Base-by-base conservation (phyloP, 2,797 vertebrate genomes). In the Helarctos malayanus region DNA sequence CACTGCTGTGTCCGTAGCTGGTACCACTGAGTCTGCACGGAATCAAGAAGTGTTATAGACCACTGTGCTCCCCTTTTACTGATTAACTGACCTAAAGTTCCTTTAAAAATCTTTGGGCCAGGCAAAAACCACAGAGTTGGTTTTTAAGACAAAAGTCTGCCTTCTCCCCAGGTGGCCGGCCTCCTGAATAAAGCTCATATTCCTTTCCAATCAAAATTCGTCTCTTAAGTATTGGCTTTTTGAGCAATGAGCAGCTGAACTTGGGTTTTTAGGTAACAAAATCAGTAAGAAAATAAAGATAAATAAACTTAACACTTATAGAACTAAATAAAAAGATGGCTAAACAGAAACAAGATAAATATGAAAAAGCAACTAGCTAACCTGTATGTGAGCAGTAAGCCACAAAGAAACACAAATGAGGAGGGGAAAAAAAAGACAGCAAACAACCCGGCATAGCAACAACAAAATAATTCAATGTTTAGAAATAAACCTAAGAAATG, bases 401-500 rank as follows among this genome's bases (percentile, higher is more conserved):
- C 57, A 85, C 35, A 49, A 75, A 35, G 35, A 95, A 95, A 90
- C 13, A 92, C 19, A 79, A 90, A 47, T 16, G 10, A 61, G 23
- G 65, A 2, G 19, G 45, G 54, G 54, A 59, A 52, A 95, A 75
- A 47, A 8, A 52, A 57, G 89, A 80, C 41, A 8, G n/a, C 25
- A 32, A 89, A 56, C 41, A 45, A 45, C 41, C 71, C 41, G 38
- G 78, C 23, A 82, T 7, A 86, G 35, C 27, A 49, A 41, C 65
- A 86, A 94, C 35, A 94, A 80, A 85, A 80, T 88, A 73, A 75
- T 45, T 91, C 85, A 54, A 68, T 63, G 56, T 78, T 3, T 14
- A 86, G 81, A 90, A 94, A 85, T 61, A 83, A 92, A 79, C 5
- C 3, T 78, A 35, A 94, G 47, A 89, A 97, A 96, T 79, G 45